Evolutionary conservation across 2,113 vertebrate species (phyloP).

Genomic region (Aldabrachelys gigantea): DNA sequence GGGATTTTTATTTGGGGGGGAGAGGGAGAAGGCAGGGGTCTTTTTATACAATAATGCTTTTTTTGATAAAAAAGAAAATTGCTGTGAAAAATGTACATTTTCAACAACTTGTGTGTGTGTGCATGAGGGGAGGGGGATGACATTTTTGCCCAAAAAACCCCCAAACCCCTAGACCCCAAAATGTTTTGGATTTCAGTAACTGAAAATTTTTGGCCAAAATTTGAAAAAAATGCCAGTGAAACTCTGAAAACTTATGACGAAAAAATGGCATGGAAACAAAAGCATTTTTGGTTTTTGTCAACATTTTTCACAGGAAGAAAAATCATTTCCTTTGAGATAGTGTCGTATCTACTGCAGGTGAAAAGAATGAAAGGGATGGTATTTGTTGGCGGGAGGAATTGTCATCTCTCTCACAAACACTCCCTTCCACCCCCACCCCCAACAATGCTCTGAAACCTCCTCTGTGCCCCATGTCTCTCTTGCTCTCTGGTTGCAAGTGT

Average conservation of each 20-base stretch:
- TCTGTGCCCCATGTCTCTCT: neutral
- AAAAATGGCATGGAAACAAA: neutral
- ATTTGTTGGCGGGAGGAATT: neutral
- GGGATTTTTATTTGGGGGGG: neutral
- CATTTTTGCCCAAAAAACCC: neutral
- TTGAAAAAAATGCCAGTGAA: neutral
- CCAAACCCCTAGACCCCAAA: neutral
- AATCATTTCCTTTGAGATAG: neutral
- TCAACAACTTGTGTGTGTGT: neutral
- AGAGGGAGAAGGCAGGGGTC: too few relatives aligned
- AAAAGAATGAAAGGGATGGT: neutral
- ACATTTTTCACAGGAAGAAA: neutral
- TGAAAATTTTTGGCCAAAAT: neutral
- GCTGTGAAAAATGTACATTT: neutral
- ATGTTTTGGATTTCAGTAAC: neutral
- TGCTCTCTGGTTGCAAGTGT: neutral
- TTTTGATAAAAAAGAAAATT: neutral
- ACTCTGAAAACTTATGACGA: neutral
- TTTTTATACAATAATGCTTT: too few relatives aligned
- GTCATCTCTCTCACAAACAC: accelerated
- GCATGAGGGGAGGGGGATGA: too few relatives aligned
- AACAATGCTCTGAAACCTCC: neutral
- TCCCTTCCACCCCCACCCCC: neutral
- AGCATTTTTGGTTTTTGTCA: neutral
- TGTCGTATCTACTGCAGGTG: neutral